Conservation (phyloP, 1,140 invertebrate species). For the Grapholita molesta region DNA sequence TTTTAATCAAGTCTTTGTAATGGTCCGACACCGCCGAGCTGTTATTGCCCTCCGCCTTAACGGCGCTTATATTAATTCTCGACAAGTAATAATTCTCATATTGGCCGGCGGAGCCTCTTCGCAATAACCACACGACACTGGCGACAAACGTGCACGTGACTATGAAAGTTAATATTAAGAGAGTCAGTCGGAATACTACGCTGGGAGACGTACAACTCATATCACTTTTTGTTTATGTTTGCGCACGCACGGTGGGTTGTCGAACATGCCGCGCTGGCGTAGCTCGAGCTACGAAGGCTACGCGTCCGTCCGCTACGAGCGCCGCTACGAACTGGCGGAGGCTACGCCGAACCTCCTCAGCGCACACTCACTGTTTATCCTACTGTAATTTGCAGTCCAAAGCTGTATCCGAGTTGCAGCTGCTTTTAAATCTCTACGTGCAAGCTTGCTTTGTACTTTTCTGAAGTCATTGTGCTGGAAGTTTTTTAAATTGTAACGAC, state of each 20-base stretch:
- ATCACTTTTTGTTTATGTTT: constrained; percentile 75
- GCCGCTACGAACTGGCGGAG: constrained; percentile 58
- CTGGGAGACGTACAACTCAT: constrained; percentile 71
- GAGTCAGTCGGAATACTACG: constrained; percentile 62
- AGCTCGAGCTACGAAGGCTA: constrained; percentile 27
- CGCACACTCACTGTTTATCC: constrained; percentile 62
- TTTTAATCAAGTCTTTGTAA: constrained; percentile 76
- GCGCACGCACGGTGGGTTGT: constrained; percentile 45
- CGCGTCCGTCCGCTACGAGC: constrained; percentile 43
- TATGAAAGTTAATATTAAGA: constrained; percentile 65
- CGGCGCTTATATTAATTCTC: constrained; percentile 73
- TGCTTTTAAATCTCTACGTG: constrained; percentile 69
- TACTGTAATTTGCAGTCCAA: constrained; percentile 65
- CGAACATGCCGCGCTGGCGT: constrained; percentile 67
- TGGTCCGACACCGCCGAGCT: constrained; percentile 61
- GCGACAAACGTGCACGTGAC: constrained; percentile 66
- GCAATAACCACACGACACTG: constrained; percentile 69
- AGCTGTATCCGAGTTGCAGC: constrained; percentile 64
- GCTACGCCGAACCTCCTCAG: constrained; percentile 29
- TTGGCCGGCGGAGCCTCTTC: constrained; percentile 51
- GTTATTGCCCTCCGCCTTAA: constrained; percentile 52
- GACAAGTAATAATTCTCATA: constrained; percentile 77
- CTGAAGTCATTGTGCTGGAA: constrained; percentile 54
- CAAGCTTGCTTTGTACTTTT: constrained; percentile 59
- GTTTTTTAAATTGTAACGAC: constrained; percentile 40